phyloP scores from a whole-genome alignment of 2,888 invertebrate genomes.

The Acronicta leporina region DNA sequence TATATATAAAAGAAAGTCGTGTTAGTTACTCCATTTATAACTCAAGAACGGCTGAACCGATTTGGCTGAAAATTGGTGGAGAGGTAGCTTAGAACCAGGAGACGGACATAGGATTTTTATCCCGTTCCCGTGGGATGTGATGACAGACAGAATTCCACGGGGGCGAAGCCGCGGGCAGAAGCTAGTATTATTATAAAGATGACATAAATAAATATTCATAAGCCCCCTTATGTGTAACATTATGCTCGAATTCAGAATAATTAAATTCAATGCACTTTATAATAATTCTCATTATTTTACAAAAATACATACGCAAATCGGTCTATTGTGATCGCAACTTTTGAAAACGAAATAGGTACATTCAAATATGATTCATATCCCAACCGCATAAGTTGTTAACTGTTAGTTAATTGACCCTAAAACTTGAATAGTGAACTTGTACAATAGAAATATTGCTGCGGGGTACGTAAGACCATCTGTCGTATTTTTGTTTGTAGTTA shows the following conservation, averaged over 20 bases:
- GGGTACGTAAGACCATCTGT: constrained; percentile 79
- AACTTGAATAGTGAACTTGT: constrained; percentile 56
- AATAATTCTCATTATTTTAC: constrained; percentile 38
- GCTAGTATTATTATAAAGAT: no score
- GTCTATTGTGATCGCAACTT: constrained; percentile 46
- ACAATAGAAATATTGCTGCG: constrained; percentile 68
- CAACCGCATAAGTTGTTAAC: neutral
- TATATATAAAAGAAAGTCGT: no score
- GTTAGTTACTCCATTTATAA: no score
- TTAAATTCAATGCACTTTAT: constrained; percentile 36
- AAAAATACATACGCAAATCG: constrained; percentile 54
- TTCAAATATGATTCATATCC: constrained; percentile 33
- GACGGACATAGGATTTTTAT: no score
- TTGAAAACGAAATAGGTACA: constrained; percentile 5
- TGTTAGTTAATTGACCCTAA: constrained; percentile 33
- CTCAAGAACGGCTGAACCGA: no score
- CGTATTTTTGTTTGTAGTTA: constrained; percentile 66
- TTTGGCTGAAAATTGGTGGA: no score
- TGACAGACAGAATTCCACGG: no score
- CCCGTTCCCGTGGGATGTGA: no score
- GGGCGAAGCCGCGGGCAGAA: no score
- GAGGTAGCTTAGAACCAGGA: no score
- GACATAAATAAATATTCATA: neutral
- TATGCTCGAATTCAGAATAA: constrained; percentile 38
- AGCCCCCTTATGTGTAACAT: constrained; percentile 15